Evolutionary conservation across 2,888 invertebrate species (phyloP).

Genomic region (Harpalus rufipes): DNA sequence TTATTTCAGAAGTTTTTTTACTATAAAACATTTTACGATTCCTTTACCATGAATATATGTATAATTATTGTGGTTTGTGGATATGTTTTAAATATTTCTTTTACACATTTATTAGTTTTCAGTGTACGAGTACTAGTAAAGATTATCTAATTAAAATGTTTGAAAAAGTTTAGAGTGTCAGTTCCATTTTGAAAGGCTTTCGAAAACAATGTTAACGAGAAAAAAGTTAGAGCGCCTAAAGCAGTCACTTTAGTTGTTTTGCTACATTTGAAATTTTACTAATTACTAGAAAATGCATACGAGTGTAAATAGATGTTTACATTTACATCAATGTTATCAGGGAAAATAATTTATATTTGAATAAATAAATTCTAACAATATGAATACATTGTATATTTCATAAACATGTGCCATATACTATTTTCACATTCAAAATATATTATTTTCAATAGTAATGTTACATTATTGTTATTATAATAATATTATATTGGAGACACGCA

Average conservation of each 20-base stretch:
- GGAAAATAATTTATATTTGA: no score
- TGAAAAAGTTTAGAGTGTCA: neutral
- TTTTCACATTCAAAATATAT: no score
- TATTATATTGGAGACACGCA: no score
- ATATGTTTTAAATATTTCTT: neutral
- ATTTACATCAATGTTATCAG: no score
- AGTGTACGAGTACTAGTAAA: neutral
- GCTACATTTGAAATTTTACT: constrained; percentile 7
- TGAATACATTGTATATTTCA: no score
- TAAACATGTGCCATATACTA: no score
- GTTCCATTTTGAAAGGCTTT: neutral
- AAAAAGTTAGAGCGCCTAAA: neutral
- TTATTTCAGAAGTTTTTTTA: constrained; percentile 17
- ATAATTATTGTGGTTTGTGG: neutral
- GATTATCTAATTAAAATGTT: constrained; percentile 3
- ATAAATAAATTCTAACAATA: no score
- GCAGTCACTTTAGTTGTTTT: constrained; percentile 3
- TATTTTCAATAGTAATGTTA: no score
- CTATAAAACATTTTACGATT: constrained; percentile 16
- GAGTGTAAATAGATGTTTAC: no score
- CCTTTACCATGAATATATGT: neutral
- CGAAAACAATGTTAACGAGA: constrained; percentile 32
- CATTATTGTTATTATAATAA: no score
- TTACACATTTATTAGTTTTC: constrained; percentile 1
- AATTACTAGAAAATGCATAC: constrained; percentile 1